Percentiles rank a stretch among this genome's conserved stretches.
These are phyloP conservation scores for Mesochorus sp. DNA, from an alignment of 2,888 invertebrate species.

Conservation along the genomic window DNA sequence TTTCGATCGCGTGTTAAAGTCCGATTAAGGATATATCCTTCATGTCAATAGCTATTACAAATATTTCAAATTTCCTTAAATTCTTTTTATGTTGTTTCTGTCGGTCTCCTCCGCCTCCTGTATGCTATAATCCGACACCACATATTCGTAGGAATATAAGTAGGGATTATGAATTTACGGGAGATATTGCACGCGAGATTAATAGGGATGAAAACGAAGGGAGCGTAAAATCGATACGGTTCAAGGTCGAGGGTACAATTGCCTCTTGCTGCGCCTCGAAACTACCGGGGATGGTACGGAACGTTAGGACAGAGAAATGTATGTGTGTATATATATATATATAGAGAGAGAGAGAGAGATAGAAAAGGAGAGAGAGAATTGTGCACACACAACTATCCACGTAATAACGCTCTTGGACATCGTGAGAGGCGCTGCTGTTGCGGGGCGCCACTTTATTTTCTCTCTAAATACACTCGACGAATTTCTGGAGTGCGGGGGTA, in stretches of 20 bases:
- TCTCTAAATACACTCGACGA: slow-evolving; percentile 7
- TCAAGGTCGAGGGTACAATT: slow-evolving; percentile 67
- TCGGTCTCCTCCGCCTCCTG: no score
- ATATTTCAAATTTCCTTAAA: no score
- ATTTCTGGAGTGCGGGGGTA: slow-evolving; percentile 9
- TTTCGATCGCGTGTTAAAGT: no score
- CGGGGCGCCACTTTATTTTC: slow-evolving; percentile 23
- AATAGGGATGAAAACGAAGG: slow-evolving; percentile 29
- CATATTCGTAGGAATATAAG: no score
- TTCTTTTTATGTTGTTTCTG: no score
- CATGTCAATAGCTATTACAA: no score
- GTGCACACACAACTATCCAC: slow-evolving; percentile 35
- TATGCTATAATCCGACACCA: no score
- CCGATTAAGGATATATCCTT: no score
- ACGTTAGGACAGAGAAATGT: slow-evolving; percentile 19
- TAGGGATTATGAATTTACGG: no score
- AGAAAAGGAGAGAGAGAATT: slow-evolving; percentile 21
- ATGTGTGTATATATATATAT: no score
- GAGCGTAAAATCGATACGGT: slow-evolving; percentile 64
- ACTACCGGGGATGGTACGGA: slow-evolving; percentile 53
- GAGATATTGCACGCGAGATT: slow-evolving; percentile 7
- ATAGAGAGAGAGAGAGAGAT: slow-evolving; percentile 31
- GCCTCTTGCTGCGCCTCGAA: slow-evolving; percentile 53
- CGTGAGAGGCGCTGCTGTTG: slow-evolving; percentile 37
- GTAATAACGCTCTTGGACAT: slow-evolving; percentile 28